Evolutionary conservation across 2,888 invertebrate species (phyloP).

Genomic region (Taenaris catops): DNA sequence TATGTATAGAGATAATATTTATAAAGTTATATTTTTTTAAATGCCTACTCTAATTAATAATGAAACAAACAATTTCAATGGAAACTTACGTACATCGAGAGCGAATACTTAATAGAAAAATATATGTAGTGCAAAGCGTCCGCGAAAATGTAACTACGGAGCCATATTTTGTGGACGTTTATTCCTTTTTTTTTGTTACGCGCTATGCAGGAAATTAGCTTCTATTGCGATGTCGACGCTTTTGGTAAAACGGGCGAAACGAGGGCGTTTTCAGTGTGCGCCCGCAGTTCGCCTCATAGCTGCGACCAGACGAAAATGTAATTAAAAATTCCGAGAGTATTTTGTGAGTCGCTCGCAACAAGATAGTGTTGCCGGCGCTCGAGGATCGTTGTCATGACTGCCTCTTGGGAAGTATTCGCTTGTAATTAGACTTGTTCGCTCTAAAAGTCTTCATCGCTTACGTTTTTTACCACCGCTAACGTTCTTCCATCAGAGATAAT

Average conservation of each 20-base stretch:
- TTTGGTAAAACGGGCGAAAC: conserved; percentile 74
- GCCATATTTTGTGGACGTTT: conserved; percentile 57
- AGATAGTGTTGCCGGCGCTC: conserved; percentile 70
- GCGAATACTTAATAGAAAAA: conserved; percentile 8
- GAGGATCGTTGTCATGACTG: conserved; percentile 69
- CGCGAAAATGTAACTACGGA: conserved; percentile 17
- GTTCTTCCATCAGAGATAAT: conserved; percentile 31
- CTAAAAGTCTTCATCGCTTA: conserved; percentile 55
- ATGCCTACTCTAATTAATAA: too few relatives aligned
- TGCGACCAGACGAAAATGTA: conserved; percentile 77
- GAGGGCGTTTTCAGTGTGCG: conserved; percentile 62
- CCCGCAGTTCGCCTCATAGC: conserved; percentile 64
- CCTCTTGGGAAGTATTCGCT: conserved; percentile 71
- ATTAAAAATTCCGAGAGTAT: conserved; percentile 79
- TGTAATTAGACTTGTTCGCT: conserved; percentile 71
- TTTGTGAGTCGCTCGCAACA: conserved; percentile 72
- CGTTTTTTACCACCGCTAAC: conserved; percentile 41
- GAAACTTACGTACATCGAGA: too few relatives aligned
- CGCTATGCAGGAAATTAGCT: conserved; percentile 79
- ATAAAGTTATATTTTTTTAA: too few relatives aligned
- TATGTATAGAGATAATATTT: too few relatives aligned
- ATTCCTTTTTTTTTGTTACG: conserved; percentile 63
- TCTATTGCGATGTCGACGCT: conserved; percentile 78
- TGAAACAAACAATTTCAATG: too few relatives aligned
- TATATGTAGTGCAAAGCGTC: conserved; percentile 9